These are phyloP conservation scores for Rhabdornis inornatus DNA, from an alignment of 2,113 vertebrate species.

Conservation along the genomic window DNA sequence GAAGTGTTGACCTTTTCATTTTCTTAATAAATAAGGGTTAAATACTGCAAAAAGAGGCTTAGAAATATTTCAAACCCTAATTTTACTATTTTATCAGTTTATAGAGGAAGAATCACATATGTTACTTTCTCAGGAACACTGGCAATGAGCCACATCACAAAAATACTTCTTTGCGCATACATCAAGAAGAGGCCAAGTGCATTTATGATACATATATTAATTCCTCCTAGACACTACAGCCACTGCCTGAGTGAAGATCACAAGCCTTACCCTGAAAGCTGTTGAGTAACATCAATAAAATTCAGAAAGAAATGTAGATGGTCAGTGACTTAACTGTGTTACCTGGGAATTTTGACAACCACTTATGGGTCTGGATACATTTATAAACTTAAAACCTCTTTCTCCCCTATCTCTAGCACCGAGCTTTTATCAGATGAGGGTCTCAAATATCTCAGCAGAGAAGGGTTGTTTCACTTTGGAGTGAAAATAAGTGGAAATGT, in stretches of 20 bases:
- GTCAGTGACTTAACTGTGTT: not conserved
- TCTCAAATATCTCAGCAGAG: not conserved
- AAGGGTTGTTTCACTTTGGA: not conserved
- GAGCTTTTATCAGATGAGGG: not conserved
- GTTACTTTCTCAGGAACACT: constrained; percentile 46
- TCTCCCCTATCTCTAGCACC: not conserved
- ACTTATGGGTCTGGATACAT: not conserved
- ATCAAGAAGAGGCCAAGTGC: not conserved
- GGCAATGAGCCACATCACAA: constrained; percentile 26
- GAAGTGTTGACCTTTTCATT: not conserved
- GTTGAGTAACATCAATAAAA: not conserved
- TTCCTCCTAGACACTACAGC: not conserved
- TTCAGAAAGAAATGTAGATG: not conserved
- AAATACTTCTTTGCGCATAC: constrained; percentile 12
- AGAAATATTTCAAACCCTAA: not conserved
- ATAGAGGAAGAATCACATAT: not conserved
- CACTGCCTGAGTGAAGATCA: not conserved
- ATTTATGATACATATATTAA: not conserved
- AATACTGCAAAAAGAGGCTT: not conserved
- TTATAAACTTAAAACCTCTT: not conserved
- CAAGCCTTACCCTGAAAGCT: not conserved
- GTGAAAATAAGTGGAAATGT: not conserved
- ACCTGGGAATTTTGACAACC: not conserved
- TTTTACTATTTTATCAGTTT: not conserved
- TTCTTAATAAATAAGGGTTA: constrained; percentile 4